Percentiles rank a stretch among this genome's conserved stretches.
phyloP scores from a whole-genome alignment of 2,113 vertebrate species.

The Ciconia boyciana region DNA sequence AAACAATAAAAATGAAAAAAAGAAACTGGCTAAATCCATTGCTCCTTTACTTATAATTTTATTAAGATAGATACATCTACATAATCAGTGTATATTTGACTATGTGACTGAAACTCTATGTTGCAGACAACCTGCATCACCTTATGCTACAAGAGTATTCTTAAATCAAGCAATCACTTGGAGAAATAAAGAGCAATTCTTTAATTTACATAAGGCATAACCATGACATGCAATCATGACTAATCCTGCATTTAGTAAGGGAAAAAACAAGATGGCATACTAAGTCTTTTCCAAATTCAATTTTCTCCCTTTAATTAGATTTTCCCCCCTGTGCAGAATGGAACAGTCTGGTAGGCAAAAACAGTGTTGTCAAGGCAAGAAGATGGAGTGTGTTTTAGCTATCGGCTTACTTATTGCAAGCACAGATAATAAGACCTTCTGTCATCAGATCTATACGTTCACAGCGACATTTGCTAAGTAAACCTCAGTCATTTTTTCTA shows the following conservation, averaged over 20 bases:
- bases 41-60: background rate
- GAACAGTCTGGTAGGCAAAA: background rate
- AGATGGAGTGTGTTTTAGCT: background rate
- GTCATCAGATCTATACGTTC: background rate
- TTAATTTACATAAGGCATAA: background rate
- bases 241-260: background rate
- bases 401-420: background rate
- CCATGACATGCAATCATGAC: background rate
- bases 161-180: background rate
- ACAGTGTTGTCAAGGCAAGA: background rate
- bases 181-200: background rate
- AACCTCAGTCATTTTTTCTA: background rate
- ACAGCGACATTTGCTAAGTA: background rate
- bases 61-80: background rate
- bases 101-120: background rate
- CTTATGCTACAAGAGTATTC: background rate
- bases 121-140: background rate
- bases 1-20: background rate
- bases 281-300: background rate
- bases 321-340: background rate
- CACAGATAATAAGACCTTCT: background rate
- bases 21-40: background rate
- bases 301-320: conserved; percentile 38
- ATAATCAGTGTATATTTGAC: background rate
- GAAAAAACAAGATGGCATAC: background rate